phyloP scores from a whole-genome alignment of 2,888 invertebrate species.

The Drosophila atroscutellata region DNA sequence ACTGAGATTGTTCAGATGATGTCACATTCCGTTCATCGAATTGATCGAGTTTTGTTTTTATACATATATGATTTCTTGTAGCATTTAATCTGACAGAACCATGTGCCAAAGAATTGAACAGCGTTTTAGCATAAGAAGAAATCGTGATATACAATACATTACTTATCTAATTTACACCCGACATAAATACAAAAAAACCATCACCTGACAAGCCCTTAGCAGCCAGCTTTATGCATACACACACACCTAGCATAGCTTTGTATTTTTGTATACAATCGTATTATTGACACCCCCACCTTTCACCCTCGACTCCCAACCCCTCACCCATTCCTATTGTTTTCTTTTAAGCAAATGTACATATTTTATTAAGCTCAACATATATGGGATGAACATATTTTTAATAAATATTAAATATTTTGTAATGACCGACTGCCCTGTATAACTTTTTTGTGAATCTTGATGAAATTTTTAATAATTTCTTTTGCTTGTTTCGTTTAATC shows the following conservation, averaged over 20 bases:
- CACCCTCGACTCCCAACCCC: background rate
- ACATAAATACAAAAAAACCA: background rate
- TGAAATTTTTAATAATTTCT: background rate
- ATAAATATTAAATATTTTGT: constrained; percentile 44
- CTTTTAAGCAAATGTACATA: constrained; percentile 61
- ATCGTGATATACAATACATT: constrained; percentile 71
- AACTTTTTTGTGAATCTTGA: background rate
- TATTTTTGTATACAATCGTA: constrained; percentile 65
- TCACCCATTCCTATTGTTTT: constrained; percentile 45
- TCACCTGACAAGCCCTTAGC: constrained; percentile 22
- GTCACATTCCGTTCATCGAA: constrained; percentile 62
- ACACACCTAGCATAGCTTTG: constrained; percentile 38
- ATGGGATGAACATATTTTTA: constrained; percentile 35
- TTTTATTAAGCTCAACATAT: constrained; percentile 34
- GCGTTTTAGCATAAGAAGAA: constrained; percentile 65
- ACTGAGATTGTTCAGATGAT: constrained; percentile 86
- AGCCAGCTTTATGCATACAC: constrained; percentile 9
- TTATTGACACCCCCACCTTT: constrained; percentile 43
- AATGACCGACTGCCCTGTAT: background rate
- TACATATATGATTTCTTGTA: constrained; percentile 66
- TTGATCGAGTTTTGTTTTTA: constrained; percentile 23
- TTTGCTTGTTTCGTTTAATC: background rate
- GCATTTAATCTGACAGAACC: constrained; percentile 68
- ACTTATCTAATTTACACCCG: constrained; percentile 24
- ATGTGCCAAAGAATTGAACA: constrained; percentile 76